A percentile compares a stretch with the other conserved stretches of the same genome.
These are phyloP conservation scores for Drosophila formosana DNA, from an alignment of 2,888 invertebrate genomes.

Conservation along the genomic window DNA sequence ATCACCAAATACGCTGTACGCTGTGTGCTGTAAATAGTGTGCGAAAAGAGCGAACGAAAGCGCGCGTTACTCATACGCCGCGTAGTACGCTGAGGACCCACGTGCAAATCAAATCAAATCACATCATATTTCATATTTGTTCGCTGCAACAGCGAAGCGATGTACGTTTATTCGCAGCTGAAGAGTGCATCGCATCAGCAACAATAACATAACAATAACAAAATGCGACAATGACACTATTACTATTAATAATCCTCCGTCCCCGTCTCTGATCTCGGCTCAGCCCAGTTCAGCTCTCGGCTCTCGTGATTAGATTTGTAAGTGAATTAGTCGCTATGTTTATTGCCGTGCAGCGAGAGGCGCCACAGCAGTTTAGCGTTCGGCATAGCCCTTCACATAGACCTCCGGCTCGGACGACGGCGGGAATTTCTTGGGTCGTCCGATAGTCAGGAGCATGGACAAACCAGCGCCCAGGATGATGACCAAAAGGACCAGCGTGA, in stretches of 20 bases:
- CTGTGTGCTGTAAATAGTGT: slow-evolving; percentile 21
- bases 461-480: slow-evolving; percentile 45
- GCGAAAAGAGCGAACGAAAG: neutral
- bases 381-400: slow-evolving; percentile 26
- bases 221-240: slow-evolving; percentile 77
- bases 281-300: slow-evolving; percentile 1
- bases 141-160: neutral
- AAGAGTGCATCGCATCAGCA: slow-evolving; percentile 12
- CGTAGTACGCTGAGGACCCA: slow-evolving; percentile 24
- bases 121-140: slow-evolving; percentile 2
- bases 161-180: slow-evolving; percentile 7
- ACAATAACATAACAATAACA: slow-evolving; percentile 41
- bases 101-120: slow-evolving; percentile 39
- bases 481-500: slow-evolving; percentile 41
- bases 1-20: slow-evolving; percentile 35
- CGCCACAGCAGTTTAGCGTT: slow-evolving; percentile 16
- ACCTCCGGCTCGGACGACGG: slow-evolving; percentile 41
- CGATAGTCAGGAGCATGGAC: slow-evolving; percentile 55
- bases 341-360: slow-evolving; percentile 42
- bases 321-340: slow-evolving; percentile 64
- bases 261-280: neutral
- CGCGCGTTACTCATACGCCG: slow-evolving; percentile 43
- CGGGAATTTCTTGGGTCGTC: slow-evolving; percentile 33
- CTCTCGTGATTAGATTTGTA: slow-evolving; percentile 69
- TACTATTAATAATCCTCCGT: slow-evolving; percentile 46